Percentiles rank a stretch among this genome's conserved stretches.
phyloP scores from a whole-genome alignment of 2,113 vertebrate species.

The Phainopepla nitens region DNA sequence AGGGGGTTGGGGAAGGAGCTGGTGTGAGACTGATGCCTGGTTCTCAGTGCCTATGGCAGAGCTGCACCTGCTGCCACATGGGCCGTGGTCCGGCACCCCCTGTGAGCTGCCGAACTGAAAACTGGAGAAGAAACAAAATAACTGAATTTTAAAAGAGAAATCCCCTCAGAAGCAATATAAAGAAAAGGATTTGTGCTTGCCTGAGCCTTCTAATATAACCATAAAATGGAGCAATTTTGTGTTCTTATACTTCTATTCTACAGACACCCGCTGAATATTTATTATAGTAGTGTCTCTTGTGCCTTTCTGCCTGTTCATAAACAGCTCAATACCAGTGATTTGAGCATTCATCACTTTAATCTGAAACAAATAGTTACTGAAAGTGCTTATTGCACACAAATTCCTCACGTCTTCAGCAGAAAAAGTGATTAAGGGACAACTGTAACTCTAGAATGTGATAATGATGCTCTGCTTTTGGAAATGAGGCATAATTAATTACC shows the following conservation, averaged over 20 bases:
- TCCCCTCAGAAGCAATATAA: neutral
- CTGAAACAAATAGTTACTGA: neutral
- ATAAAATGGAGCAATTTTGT: neutral
- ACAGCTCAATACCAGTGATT: neutral
- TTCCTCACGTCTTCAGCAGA: neutral
- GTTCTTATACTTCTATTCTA: neutral
- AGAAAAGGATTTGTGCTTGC: neutral
- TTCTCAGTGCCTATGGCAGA: fast-evolving
- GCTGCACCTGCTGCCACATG: fast-evolving
- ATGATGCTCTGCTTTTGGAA: neutral
- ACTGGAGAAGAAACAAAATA: neutral
- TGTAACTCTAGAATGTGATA: neutral
- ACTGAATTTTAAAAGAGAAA: neutral
- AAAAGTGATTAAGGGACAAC: neutral
- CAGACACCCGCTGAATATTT: constrained; percentile 4
- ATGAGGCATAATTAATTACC: neutral
- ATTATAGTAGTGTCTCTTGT: neutral
- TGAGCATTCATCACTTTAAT: neutral
- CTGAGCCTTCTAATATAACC: neutral
- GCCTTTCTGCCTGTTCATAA: neutral
- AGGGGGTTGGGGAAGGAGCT: fast-evolving
- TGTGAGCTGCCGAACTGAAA: neutral
- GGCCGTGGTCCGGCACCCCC: neutral
- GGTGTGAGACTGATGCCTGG: neutral
- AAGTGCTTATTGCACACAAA: neutral